Evolutionary conservation across 2,797 vertebrate genomes (phyloP).

Genomic region (Falco biarmicus): DNA sequence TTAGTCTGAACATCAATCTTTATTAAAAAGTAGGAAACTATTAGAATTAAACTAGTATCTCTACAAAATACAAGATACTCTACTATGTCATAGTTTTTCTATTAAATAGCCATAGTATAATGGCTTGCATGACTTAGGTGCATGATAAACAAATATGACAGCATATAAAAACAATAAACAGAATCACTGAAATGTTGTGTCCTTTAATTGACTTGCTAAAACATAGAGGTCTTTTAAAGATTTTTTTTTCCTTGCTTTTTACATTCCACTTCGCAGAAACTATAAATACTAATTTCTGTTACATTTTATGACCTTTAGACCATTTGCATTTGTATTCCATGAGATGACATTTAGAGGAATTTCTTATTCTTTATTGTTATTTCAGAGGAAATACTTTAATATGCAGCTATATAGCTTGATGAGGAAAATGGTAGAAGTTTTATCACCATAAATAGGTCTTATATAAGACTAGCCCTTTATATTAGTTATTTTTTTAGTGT

Average conservation of each 20-base stretch:
- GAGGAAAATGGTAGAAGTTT: background rate
- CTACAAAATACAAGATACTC: background rate
- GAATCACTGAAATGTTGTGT: background rate
- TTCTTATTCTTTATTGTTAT: background rate
- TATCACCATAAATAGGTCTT: background rate
- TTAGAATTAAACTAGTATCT: background rate
- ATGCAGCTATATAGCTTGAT: background rate
- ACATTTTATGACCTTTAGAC: background rate
- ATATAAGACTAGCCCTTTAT: background rate
- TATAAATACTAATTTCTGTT: background rate
- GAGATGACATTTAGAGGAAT: background rate
- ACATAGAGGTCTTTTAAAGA: background rate
- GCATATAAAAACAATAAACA: background rate
- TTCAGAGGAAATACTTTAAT: background rate
- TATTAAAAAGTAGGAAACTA: background rate
- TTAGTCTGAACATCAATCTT: background rate
- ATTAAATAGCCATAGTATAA: background rate
- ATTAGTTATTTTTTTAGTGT: background rate
- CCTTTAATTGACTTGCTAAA: background rate
- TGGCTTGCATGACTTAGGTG: fast-evolving
- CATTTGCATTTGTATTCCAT: background rate
- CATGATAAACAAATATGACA: background rate
- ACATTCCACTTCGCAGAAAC: background rate
- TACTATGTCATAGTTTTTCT: background rate
- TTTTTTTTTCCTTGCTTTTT: background rate